Percentiles rank a stretch among this genome's conserved stretches.
phyloP scores from a whole-genome alignment of 2,797 vertebrate genomes.

The Chiloscyllium punctatum region DNA sequence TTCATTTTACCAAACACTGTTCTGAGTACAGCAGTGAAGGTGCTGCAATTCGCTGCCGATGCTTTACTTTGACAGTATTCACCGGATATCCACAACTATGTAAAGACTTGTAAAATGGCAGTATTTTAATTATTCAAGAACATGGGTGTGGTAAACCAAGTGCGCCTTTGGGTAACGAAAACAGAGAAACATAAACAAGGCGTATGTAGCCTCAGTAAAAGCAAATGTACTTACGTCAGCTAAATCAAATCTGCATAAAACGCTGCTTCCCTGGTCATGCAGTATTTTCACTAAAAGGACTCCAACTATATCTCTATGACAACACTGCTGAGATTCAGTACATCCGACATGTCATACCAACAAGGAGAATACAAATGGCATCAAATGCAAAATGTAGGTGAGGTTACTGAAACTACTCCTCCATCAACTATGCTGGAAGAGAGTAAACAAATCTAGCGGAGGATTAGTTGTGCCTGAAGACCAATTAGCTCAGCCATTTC shows the following conservation, averaged over 20 bases:
- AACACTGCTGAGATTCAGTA: conserved; percentile 14
- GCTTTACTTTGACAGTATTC: not conserved
- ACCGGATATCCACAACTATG: not conserved
- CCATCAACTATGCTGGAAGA: not conserved
- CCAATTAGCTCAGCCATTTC: not conserved
- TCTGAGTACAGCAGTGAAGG: not conserved
- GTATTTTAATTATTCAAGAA: conserved; percentile 9
- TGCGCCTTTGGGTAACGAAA: not conserved
- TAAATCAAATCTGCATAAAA: not conserved
- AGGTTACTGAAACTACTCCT: not conserved
- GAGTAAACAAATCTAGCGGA: not conserved
- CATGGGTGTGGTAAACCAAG: not conserved
- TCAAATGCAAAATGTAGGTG: conserved; percentile 4
- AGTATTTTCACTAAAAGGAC: not conserved
- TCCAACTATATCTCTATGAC: conserved; percentile 1
- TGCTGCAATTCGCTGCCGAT: not conserved
- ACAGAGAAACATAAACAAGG: not conserved
- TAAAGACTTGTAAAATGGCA: not conserved
- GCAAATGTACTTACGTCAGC: not conserved
- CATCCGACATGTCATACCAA: conserved; percentile 18
- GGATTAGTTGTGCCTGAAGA: not conserved
- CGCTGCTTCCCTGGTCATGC: not conserved
- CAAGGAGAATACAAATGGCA: not conserved
- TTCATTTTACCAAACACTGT: not conserved
- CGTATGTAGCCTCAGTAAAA: not conserved